Evolutionary conservation across 2,888 invertebrate genomes (phyloP).

Genomic region (Ferdinandea cuprea): DNA sequence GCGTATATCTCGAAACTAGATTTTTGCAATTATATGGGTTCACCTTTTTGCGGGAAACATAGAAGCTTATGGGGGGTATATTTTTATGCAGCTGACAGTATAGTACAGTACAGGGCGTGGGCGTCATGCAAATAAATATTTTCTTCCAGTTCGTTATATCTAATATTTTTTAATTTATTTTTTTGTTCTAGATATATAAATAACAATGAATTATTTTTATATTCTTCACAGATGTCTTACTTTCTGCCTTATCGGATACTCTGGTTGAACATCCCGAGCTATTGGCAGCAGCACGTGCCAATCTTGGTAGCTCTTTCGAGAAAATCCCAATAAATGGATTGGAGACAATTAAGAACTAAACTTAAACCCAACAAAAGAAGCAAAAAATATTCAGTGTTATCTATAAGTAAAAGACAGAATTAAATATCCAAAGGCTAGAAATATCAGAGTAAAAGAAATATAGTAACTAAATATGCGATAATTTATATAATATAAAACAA

Average conservation of each 20-base stretch:
- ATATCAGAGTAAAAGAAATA: slow-evolving; percentile 41
- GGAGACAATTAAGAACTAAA: slow-evolving; percentile 73
- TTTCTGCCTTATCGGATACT: slow-evolving; percentile 89
- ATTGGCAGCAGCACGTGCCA: slow-evolving; percentile 85
- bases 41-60: too few species aligned
- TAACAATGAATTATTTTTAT: not conserved
- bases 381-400: slow-evolving; percentile 41
- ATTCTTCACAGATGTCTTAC: slow-evolving; percentile 87
- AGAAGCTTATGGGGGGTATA: too few species aligned
- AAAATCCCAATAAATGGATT: slow-evolving; percentile 79
- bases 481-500: slow-evolving; percentile 27
- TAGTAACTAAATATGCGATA: slow-evolving; percentile 50
- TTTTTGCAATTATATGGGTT: too few species aligned
- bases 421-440: slow-evolving; percentile 33
- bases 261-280: slow-evolving; percentile 89
- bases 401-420: slow-evolving; percentile 23
- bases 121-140: too few species aligned
- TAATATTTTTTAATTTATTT: not conserved
- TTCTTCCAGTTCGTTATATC: too few species aligned
- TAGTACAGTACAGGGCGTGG: too few species aligned
- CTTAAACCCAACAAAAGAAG: too few species aligned
- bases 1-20: too few species aligned
- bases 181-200: not conserved
- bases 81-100: too few species aligned
- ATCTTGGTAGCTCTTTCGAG: slow-evolving; percentile 83